Conservation (phyloP, 2,888 invertebrate genomes). For the Synergus laeviventris region DNA sequence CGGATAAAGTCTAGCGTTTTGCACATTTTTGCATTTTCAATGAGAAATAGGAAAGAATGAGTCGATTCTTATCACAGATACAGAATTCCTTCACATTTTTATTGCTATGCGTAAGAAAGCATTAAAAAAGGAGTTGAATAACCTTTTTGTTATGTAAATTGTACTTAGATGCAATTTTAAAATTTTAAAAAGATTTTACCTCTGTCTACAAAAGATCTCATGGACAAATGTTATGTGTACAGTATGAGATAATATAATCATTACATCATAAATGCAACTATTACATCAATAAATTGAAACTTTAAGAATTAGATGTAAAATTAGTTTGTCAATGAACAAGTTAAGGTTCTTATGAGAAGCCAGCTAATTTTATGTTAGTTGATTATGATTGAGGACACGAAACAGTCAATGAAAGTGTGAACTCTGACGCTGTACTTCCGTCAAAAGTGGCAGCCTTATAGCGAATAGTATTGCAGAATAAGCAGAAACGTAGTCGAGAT, state of each 20-base stretch:
- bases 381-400: too few relatives aligned
- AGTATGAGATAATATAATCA: background rate
- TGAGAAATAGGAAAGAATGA: background rate
- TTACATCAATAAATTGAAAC: background rate
- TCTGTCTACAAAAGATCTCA: too few relatives aligned
- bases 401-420: background rate
- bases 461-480: background rate
- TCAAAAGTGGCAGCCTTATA: slow-evolving; percentile 11
- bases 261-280: background rate
- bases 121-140: background rate
- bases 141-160: background rate
- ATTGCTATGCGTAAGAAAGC: background rate
- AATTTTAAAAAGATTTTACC: too few relatives aligned
- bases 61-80: slow-evolving; percentile 5
- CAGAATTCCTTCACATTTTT: background rate
- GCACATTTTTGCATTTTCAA: background rate
- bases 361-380: too few relatives aligned
- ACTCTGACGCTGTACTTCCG: slow-evolving; percentile 20
- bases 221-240: background rate
- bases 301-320: too few relatives aligned
- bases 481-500: slow-evolving; percentile 60
- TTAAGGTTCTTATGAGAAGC: too few relatives aligned
- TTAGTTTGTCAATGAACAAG: too few relatives aligned
- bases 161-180: too few relatives aligned
- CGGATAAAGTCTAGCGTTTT: background rate